Evolutionary conservation across 92 coral and sea anemone species (phyloP).

Genomic region (Epizoanthus rinbou): DNA sequence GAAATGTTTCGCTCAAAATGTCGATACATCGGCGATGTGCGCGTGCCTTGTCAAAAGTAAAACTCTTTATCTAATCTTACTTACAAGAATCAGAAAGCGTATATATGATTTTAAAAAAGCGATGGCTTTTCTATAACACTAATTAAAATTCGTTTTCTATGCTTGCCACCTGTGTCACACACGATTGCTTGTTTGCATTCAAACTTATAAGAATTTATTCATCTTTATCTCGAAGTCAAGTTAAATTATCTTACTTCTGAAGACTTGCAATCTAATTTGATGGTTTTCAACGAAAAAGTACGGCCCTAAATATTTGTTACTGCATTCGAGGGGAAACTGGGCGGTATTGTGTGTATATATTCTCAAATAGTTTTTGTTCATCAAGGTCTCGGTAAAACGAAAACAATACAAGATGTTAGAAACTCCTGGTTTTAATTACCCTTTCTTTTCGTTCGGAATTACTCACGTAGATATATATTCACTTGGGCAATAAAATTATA

Average conservation of each 20-base stretch:
- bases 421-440: background rate
- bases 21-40: background rate
- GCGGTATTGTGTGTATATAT: constrained; percentile 7
- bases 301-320: background rate
- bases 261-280: background rate
- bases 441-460: background rate
- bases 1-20: background rate
- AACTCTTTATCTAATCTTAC: background rate
- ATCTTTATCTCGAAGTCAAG: background rate
- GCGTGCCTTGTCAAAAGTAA: background rate
- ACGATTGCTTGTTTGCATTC: background rate
- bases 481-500: background rate
- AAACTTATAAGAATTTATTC: constrained; percentile 3
- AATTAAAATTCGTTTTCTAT: background rate
- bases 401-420: background rate
- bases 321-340: background rate
- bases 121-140: background rate
- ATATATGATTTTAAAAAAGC: background rate
- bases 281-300: background rate
- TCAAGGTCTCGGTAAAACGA: background rate
- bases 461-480: background rate
- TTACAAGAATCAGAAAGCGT: background rate
- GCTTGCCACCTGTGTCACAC: constrained; percentile 27
- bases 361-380: background rate
- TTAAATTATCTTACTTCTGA: background rate